phyloP scores from a whole-genome alignment of 1,140 invertebrate genomes.

The Drosophila rhopaloa region DNA sequence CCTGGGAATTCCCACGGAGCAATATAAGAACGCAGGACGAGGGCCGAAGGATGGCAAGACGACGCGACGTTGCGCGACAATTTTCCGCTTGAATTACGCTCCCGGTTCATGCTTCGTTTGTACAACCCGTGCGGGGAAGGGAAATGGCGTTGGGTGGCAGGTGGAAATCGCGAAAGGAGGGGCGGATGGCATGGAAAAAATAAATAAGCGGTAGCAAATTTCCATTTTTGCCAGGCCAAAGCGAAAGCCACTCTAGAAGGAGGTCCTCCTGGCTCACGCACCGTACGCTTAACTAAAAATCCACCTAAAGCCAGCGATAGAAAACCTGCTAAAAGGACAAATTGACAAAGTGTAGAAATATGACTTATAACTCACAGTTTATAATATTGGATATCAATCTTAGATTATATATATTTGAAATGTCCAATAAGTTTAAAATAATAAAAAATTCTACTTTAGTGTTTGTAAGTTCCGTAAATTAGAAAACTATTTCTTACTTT shows the following conservation, averaged over 20 bases:
- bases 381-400: too few species aligned
- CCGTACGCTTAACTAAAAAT: conserved; percentile 26
- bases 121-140: conserved; percentile 36
- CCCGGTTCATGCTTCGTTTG: conserved; percentile 82
- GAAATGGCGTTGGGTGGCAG: conserved; percentile 3
- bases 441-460: too few species aligned
- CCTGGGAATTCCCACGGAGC: conserved; percentile 23
- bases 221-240: conserved; percentile 74
- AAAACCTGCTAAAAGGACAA: neutral
- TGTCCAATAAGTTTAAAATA: too few species aligned
- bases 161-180: conserved; percentile 10
- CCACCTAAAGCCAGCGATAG: neutral
- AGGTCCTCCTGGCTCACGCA: conserved; percentile 32
- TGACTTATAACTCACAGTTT: too few species aligned
- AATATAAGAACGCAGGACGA: conserved; percentile 29
- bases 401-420: too few species aligned
- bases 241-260: conserved; percentile 48
- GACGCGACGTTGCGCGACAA: conserved; percentile 81
- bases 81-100: conserved; percentile 83
- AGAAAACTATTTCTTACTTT: too few species aligned
- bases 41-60: conserved; percentile 62
- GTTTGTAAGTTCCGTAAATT: too few species aligned
- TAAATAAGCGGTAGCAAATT: conserved; percentile 82
- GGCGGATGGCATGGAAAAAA: conserved; percentile 50
- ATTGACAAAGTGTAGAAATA: too few species aligned